Evolutionary conservation across 2,888 invertebrate species (phyloP), one percentile per base, ranked within the genome.

Genomic region (Bugula neritina): DNA sequence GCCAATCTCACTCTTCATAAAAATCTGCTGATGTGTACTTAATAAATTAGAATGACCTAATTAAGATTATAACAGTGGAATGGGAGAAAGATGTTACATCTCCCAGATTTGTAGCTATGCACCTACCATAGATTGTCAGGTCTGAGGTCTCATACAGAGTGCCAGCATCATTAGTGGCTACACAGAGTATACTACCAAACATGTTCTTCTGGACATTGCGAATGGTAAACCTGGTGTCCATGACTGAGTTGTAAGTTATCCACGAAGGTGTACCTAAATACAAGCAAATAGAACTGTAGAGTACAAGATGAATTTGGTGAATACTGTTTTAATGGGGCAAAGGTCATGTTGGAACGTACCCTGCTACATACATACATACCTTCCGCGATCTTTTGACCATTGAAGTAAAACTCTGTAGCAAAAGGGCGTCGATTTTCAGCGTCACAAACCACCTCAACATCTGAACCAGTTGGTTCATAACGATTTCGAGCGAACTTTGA

Each of bases 71-170:
- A n/a, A n/a, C n/a, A n/a, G n/a, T n/a, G n/a, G n/a, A n/a, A n/a
- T n/a, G n/a, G n/a, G n/a, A n/a, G n/a, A n/a, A n/a, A n/a, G n/a
- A n/a, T n/a, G n/a, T n/a, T n/a, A n/a, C n/a, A n/a, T n/a, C n/a
- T n/a, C n/a, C n/a, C n/a, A n/a, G n/a, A n/a, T n/a, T n/a, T n/a
- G n/a, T n/a, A n/a, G n/a, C n/a, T n/a, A n/a, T n/a, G n/a, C 13
- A 57, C 57, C 5, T 57, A 57, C 57, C 57, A 57, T 57, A 57
- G 13, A 57, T 25, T n/a, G 13, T 57, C n/a, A 57, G 13, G 13
- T n/a, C 25, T 5, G n/a, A n/a, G 57, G 13, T 57, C 3, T 5
- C 5, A n/a, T 57, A 57, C 13, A 57, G 5, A n/a, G 57, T n/a
- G 13, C 57, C 57, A 57, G 57, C 57, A 5, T 5, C 57, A 57